Evolutionary conservation across 2,888 invertebrate species (phyloP), one percentile per base, ranked within the genome.

Genomic region (Acrocyrtus sp.): DNA sequence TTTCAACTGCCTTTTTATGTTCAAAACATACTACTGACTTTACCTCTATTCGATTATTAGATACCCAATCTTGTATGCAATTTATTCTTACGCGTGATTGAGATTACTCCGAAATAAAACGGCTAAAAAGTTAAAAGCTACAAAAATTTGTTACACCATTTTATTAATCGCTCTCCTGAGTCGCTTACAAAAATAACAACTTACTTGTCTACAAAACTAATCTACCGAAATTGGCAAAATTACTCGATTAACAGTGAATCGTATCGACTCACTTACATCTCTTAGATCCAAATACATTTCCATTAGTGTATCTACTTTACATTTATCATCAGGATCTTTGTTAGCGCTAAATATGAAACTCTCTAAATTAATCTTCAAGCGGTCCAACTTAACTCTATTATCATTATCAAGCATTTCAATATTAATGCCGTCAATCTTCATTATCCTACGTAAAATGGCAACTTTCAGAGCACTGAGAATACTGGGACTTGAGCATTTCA

Each of bases 401-500:
- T 15, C 15, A 19, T 74, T 74, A 58, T 53, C 51, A 17, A 70
- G 56, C 34, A 45, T 53, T 1, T 54, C 51, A 6, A 77, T 54
- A 19, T 21, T 43, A 19, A 78, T 48, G 1, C 66, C 66, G 15
- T 62, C 39, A 8, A 72, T 1, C 10, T 3, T 15, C 17, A 63
- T 29, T 12, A 78, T 43, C 57, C 78, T 66, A 22, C 50, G 24
- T 15, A 78, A 65, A 34, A 79, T 68, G 0, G 73, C 57, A 2
- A 45, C 48, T 63, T 79, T 79, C 12, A 79, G 24, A 19, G 70
- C 73, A 50, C 58, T 61, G 3, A 77, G 62, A 12, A 78, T n/a
- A 4, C 17, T 17, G 24, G 74, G 62, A 63, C 74, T 74, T 3
- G 39, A 22, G 39, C 76, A 76, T 29, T 67, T 65, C 12, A 79